Evolutionary conservation across 1,140 invertebrate genomes (phyloP).

Genomic region (Drosophila bipectinata): DNA sequence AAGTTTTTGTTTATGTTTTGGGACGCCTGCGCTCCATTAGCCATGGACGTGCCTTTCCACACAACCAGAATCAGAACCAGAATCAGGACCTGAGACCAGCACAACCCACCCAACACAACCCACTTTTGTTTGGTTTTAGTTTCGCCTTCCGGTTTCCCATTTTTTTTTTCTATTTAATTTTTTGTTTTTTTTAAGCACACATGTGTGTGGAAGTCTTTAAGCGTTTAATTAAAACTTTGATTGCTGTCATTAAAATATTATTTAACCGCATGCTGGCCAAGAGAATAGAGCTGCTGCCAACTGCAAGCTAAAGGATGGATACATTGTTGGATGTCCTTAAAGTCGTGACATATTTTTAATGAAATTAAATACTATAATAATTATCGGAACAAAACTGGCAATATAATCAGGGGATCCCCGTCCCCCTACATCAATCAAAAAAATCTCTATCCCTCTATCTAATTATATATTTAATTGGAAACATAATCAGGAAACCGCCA

Average conservation of each 20-base stretch:
- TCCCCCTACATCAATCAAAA: not conserved
- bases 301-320: not conserved
- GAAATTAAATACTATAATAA: not conserved
- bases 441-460: not conserved
- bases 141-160: slow-evolving; percentile 42
- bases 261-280: slow-evolving; percentile 12
- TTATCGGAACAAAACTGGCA: not conserved
- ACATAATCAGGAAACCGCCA: not conserved
- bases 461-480: slow-evolving; percentile 38
- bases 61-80: not conserved
- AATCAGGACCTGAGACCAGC: no score
- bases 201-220: slow-evolving; percentile 52
- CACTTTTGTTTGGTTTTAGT: slow-evolving; percentile 50
- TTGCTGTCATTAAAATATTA: slow-evolving; percentile 67
- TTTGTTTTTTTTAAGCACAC: not conserved
- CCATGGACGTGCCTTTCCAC: slow-evolving; percentile 53
- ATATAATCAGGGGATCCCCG: not conserved
- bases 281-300: slow-evolving; percentile 11
- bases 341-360: no score
- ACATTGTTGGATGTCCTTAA: slow-evolving; percentile 16
- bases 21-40: slow-evolving; percentile 71
- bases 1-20: slow-evolving; percentile 80
- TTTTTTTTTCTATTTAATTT: slow-evolving; percentile 24
- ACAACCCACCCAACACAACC: not conserved
- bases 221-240: slow-evolving; percentile 79